Evolutionary conservation across 37 sponge, comb jelly and placozoan species (phyloP).

Genomic region (Halisarca cf. caerulea): DNA sequence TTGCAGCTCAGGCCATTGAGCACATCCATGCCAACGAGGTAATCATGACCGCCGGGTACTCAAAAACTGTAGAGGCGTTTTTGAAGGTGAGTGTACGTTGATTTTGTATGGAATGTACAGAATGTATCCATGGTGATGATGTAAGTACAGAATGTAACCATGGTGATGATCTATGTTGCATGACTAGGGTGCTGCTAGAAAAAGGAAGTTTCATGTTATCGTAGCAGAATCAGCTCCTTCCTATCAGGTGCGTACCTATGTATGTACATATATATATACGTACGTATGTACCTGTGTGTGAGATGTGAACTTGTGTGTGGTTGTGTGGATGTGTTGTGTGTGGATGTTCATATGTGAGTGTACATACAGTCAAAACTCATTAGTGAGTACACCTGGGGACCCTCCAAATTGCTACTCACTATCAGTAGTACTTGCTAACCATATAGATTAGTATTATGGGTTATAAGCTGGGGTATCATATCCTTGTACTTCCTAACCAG

Average conservation of each 20-base stretch:
- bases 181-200: constrained; percentile 74
- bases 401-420: no score
- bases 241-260: constrained; percentile 55
- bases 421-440: no score
- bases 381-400: no score
- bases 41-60: constrained; percentile 96
- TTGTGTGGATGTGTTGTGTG: background rate
- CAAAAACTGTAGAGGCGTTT: constrained; percentile 94
- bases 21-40: constrained; percentile 99
- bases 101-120: background rate
- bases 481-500: background rate
- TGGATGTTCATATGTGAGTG: no score
- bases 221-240: constrained; percentile 96
- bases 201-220: constrained; percentile 93
- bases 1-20: constrained; percentile 89
- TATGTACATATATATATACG: background rate
- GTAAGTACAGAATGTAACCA: background rate
- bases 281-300: background rate
- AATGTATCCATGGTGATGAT: background rate
- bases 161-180: background rate
- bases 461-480: no score
- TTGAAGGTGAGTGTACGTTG: constrained; percentile 59
- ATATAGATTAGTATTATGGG: no score
- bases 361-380: no score
- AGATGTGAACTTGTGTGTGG: no score